Base-by-base conservation (phyloP, 2,888 invertebrate species). In the Temnothorax unifasciatus region DNA sequence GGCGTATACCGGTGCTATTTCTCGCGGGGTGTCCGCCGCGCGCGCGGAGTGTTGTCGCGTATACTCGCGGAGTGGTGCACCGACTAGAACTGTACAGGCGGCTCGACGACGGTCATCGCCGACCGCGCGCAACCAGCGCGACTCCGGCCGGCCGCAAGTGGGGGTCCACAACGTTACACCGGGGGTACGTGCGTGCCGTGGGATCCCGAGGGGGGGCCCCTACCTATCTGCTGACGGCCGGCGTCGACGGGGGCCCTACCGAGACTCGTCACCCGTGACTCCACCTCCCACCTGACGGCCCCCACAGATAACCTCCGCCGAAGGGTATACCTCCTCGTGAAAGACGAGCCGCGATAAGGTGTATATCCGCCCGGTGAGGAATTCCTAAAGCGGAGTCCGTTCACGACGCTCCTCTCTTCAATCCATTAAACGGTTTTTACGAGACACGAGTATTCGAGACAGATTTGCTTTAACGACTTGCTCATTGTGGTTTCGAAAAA, bases 61-160 rank as follows among this genome's bases (percentile, higher is more conserved):
- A 88, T 90, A 88, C 83, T 87, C 83, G 79, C 82, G 71, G 41
- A 77, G 29, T 85, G 84, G 89, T 82, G 90, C 87, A 77, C 84
- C 85, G 90, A 90, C 87, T 90, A 91, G 91, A 90, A 90, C 91
- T 90, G 79, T 74, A 87, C 59, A 87, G 87, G 90, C 88, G 91
- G 81, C 85, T 47, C 50, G 86, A 86, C 85, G 88, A 90, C 87
- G 88, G 82, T 90, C 87, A 83, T 83, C 87, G 88, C 68, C 86
- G 86, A 84, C 82, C 87, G 88, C 84, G 87, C 76, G 5, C 34
- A 34, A 85, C 68, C 59, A 50, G 61, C 69, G 15, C 82, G 81
- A 85, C 87, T 89, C 52, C 52, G 69, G 63, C 76, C 81, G 87
- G 66, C 54, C 63, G 75, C 89, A 86, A 89, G 89, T 90, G 89